phyloP scores from a whole-genome alignment of 2,888 invertebrate species.

The Dynastes hyllus region DNA sequence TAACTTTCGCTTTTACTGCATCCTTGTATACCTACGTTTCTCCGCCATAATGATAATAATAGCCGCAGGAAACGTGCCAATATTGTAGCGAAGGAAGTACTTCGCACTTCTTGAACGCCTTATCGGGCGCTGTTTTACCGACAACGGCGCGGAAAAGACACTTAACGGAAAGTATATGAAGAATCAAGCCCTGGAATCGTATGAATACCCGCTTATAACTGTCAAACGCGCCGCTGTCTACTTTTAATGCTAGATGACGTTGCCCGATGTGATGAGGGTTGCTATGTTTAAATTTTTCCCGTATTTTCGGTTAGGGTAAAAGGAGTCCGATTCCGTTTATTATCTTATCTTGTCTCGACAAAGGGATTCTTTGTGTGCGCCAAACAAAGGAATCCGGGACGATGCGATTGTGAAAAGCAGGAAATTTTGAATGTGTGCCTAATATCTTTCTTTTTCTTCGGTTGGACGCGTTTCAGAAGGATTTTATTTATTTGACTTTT shows the following conservation, averaged over 20 bases:
- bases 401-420: conserved; percentile 8
- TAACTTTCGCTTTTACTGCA: conserved; percentile 56
- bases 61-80: conserved; percentile 20
- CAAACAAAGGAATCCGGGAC: conserved; percentile 5
- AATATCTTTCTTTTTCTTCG: neutral
- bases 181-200: neutral
- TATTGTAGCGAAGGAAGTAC: conserved; percentile 48
- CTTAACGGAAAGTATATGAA: conserved; percentile 12
- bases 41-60: conserved; percentile 25
- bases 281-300: conserved; percentile 9
- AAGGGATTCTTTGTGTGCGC: neutral
- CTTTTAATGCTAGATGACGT: neutral
- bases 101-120: conserved; percentile 53
- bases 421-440: neutral
- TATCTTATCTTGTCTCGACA: conserved; percentile 24
- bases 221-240: conserved; percentile 16
- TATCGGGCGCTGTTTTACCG: conserved; percentile 54
- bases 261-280: neutral
- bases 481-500: conserved; percentile 11
- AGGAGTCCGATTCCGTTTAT: conserved; percentile 15
- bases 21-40: conserved; percentile 2
- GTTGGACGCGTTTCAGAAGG: neutral
- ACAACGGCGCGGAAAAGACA: conserved; percentile 43
- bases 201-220: neutral
- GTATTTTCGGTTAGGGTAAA: conserved; percentile 2